Base-by-base conservation (phyloP, 2,888 invertebrate genomes). In the Phyllotreta cruciferae region DNA sequence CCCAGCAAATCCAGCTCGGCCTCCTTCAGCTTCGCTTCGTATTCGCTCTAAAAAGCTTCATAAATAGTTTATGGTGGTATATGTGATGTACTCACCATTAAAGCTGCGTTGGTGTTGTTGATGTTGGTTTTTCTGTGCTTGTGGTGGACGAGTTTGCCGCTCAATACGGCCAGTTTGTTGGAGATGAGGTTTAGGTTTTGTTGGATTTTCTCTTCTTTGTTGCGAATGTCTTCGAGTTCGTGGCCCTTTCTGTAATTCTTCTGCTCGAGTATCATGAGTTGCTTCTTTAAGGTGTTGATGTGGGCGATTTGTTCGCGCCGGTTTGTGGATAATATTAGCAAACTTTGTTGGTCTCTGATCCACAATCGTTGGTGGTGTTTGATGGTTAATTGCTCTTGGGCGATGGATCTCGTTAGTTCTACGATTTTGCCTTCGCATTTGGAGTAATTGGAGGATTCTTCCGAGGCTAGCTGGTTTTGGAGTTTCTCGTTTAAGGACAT, bases 281-380 rank as follows among this genome's bases (percentile, higher is more conserved):
- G 91, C 82, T 92, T 92, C 66, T 85, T 85, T 7, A 90, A 82
- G 11, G 91, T 83, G 79, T 88, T 89, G 61, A 90, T 86, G 68
- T 91, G 89, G 38, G 86, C 84, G 7, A 90, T 79, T 75, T 90
- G 87, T 66, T 84, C 82, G 70, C 88, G 88, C 64, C 91, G 84
- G 69, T 91, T 88, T 63, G 89, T 84, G 0, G 90, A 86, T 10
- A 93, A 78, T 65, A 85, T 83, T 1, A 92, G 87, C 61, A 91
- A 86, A 75, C 89, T 87, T 0, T 88, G 88, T 78, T 93, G 92
- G 68, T 90, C 85, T 53, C 91, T 85, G 67, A 93, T 80, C 93
- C 93, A 93, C 77, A 88, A 87, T 70, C 87, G 85, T 78, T 93
- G 90, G 72, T 88, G 78, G 53, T 83, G 80, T 71, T 88, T 86